Base-by-base conservation (phyloP, 1,140 invertebrate genomes). In the Marisa cornuarietis region DNA sequence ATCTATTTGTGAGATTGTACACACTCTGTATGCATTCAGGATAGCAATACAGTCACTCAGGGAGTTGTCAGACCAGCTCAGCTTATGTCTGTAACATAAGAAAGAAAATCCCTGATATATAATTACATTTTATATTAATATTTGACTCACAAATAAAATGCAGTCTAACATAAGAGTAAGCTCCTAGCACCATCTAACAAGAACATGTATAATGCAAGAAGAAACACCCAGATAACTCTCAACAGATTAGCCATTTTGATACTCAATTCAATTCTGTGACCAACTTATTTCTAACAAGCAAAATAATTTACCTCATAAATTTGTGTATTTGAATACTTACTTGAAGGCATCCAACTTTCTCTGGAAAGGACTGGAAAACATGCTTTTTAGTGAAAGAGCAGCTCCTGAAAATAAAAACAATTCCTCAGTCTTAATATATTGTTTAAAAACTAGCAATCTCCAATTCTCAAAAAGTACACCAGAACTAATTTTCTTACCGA, bases 11-110 rank as follows among this genome's bases (percentile, higher is more conserved):
- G 18, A n/a, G 18, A 65, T 42, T 18, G 61, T 22, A 87, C 88
- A 85, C 87, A 95, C 95, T 85, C 93, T 93, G 87, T 96, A 98
- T 0, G 95, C 94, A 89, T 96, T 95, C 4, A 96, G 91, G 80
- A 95, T 94, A 0, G 96, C 95, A 75, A 98, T 93, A 79, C 95
- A 94, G 91, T 99, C 98, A 85, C 96, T 97, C 62, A 93, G 94
- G 0, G 96, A 95, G 1, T 94, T 93, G 88, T 95, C 93, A 0
- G 96, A 93, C 95, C 96, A 98, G 0, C 93, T 91, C 6, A 97
- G 90, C 87, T 96, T 96, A 22, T 88, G 85, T 80, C 91, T 91
- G 76, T 51, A 84, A 86, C 76, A n/a, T n/a, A 68, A 72, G 51
- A 31, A 49, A 72, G 31, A 7, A 51, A 0, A 11, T 42, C 26